A percentile compares a stretch with the other conserved stretches of the same genome.
phyloP scores from a whole-genome alignment of 2,113 vertebrate genomes.

The Erinaceus europaeus region DNA sequence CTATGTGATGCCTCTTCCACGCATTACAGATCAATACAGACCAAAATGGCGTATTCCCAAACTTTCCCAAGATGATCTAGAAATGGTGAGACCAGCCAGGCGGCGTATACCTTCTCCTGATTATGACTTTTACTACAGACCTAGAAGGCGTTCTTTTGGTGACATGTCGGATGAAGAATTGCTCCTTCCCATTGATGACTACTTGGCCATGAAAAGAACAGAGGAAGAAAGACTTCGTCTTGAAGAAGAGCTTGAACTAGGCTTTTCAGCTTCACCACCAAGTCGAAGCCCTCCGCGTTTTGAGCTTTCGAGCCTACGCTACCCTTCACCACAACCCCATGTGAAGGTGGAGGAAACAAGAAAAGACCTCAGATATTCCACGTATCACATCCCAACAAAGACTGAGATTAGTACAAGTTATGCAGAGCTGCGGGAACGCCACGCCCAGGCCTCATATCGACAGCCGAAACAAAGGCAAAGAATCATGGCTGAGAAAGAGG shows the following conservation, averaged over 20 bases:
- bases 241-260: slow-evolving; percentile 93
- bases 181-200: slow-evolving; percentile 94
- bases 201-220: slow-evolving; percentile 94
- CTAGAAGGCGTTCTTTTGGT: slow-evolving; percentile 92
- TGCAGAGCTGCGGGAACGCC: slow-evolving; percentile 90
- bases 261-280: slow-evolving; percentile 95
- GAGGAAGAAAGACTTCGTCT: slow-evolving; percentile 95
- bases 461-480: slow-evolving; percentile 89
- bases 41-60: slow-evolving; percentile 93
- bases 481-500: slow-evolving; percentile 92
- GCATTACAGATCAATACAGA: slow-evolving; percentile 96
- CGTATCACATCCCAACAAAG: slow-evolving; percentile 92
- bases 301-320: slow-evolving; percentile 91
- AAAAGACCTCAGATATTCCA: slow-evolving; percentile 87
- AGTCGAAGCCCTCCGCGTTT: slow-evolving; percentile 94
- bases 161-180: slow-evolving; percentile 96
- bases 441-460: slow-evolving; percentile 88
- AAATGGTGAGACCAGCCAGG: slow-evolving; percentile 95
- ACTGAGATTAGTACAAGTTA: slow-evolving; percentile 91
- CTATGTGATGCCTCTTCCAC: slow-evolving; percentile 95
- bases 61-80: slow-evolving; percentile 94
- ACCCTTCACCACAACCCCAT: slow-evolving; percentile 85
- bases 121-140: slow-evolving; percentile 89
- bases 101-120: slow-evolving; percentile 90
- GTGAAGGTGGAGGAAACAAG: slow-evolving; percentile 83